Percentiles rank a stretch among this genome's conserved stretches.
phyloP scores from a whole-genome alignment of 1,140 invertebrate species.

The Euura lappo region DNA sequence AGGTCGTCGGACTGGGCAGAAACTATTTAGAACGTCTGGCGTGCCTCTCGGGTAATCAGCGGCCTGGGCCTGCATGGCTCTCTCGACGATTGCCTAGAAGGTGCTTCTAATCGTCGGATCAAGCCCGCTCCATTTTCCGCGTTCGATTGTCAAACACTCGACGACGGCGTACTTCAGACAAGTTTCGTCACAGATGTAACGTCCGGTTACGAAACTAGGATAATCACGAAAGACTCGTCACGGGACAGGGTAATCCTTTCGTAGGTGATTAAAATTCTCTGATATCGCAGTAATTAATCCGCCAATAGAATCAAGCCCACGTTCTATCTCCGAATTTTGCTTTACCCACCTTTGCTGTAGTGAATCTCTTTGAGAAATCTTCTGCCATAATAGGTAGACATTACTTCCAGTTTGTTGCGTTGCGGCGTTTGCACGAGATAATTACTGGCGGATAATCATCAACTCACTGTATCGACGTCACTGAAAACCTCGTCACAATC shows the following conservation, averaged over 20 bases:
- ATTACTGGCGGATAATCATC: neutral
- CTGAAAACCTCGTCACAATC: neutral
- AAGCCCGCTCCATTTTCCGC: neutral
- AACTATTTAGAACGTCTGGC: neutral
- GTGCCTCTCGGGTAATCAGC: too few relatives aligned
- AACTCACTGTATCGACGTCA: neutral
- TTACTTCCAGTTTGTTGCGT: conserved; percentile 38
- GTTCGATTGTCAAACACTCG: neutral
- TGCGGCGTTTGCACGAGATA: neutral
- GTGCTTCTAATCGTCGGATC: neutral
- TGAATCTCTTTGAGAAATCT: conserved; percentile 47
- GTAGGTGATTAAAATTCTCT: neutral
- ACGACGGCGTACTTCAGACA: neutral
- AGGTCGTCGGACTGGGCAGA: neutral
- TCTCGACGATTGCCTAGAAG: neutral
- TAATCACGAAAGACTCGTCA: neutral
- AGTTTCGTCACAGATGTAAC: neutral
- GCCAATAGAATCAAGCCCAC: too few relatives aligned
- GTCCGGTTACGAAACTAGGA: neutral
- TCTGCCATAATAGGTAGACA: conserved; percentile 58
- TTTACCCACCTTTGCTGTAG: conserved; percentile 46
- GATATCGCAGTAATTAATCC: neutral
- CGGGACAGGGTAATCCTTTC: neutral
- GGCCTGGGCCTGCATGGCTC: neutral
- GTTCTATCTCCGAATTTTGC: too few relatives aligned